phyloP scores from a whole-genome alignment of 2,113 vertebrate species.

The human region DNA sequence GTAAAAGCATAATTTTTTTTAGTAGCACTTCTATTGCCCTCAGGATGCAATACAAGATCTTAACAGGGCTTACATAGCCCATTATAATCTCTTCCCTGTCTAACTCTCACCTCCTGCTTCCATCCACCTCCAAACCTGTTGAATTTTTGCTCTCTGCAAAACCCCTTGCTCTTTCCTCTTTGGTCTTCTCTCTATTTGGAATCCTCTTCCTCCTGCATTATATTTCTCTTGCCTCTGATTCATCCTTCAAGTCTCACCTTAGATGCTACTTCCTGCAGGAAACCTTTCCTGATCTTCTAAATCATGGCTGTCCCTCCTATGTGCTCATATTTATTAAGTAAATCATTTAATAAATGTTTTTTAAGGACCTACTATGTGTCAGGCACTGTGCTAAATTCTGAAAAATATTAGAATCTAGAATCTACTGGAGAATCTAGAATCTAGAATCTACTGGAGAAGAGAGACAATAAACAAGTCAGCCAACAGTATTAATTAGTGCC shows the following conservation, averaged over 20 bases:
- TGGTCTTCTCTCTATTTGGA: neutral
- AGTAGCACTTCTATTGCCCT: neutral
- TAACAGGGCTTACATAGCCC: neutral
- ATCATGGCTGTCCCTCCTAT: neutral
- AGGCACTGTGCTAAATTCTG: neutral
- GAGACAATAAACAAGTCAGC: constrained; percentile 8
- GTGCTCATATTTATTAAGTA: constrained; percentile 15
- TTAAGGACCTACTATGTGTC: neutral
- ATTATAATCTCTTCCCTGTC: neutral
- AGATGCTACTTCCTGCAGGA: neutral
- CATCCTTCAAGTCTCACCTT: neutral
- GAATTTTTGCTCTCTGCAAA: neutral
- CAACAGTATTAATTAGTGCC: neutral
- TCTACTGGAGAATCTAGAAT: neutral
- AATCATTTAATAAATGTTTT: neutral
- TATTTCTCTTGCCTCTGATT: neutral
- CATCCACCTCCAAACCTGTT: neutral
- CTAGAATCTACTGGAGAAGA: neutral
- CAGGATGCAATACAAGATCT: constrained; percentile 3
- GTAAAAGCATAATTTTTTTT: constrained; percentile 13
- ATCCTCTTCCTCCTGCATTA: neutral
- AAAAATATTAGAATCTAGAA: too few relatives aligned
- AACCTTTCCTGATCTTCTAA: constrained; percentile 3
- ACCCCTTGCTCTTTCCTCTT: neutral
- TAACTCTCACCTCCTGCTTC: neutral